A percentile compares a stretch with the other conserved stretches of the same genome.
Conservation (phyloP, 2,113 vertebrate species). For the Numida meleagris region DNA sequence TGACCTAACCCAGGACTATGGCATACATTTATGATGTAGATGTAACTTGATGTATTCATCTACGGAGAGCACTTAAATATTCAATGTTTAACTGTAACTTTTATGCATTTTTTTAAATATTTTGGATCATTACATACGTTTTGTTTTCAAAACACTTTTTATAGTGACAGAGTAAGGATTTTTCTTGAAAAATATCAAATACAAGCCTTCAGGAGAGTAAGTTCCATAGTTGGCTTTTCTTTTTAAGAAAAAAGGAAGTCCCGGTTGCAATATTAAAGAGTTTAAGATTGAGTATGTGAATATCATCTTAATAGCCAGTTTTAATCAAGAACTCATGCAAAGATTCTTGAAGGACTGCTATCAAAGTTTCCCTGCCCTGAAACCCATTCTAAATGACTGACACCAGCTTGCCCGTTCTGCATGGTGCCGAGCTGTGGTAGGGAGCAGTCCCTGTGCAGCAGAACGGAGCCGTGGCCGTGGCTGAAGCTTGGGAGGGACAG, state of each 20-base stretch:
- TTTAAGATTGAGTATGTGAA: neutral
- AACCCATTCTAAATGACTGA: neutral
- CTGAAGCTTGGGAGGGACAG: neutral
- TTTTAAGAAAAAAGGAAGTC: neutral
- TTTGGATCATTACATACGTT: neutral
- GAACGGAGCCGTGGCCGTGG: neutral
- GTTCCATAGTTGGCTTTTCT: neutral
- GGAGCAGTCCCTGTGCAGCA: neutral
- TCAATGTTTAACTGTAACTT: neutral
- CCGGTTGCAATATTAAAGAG: neutral
- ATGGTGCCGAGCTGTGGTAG: rapidly evolving
- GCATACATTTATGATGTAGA: neutral
- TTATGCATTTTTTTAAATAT: neutral
- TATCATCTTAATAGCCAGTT: neutral
- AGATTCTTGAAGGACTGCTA: neutral
- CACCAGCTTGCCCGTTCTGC: rapidly evolving
- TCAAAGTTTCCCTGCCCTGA: neutral
- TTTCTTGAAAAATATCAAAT: neutral
- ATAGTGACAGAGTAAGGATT: neutral
- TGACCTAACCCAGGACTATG: neutral
- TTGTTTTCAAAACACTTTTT: neutral
- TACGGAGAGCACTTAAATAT: neutral
- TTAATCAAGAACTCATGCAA: neutral
- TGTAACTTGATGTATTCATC: neutral
- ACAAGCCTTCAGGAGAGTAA: neutral